Evolutionary conservation across 2,797 vertebrate species (phyloP), one percentile per base, ranked within the genome.

Genomic region (Mus minutoides): DNA sequence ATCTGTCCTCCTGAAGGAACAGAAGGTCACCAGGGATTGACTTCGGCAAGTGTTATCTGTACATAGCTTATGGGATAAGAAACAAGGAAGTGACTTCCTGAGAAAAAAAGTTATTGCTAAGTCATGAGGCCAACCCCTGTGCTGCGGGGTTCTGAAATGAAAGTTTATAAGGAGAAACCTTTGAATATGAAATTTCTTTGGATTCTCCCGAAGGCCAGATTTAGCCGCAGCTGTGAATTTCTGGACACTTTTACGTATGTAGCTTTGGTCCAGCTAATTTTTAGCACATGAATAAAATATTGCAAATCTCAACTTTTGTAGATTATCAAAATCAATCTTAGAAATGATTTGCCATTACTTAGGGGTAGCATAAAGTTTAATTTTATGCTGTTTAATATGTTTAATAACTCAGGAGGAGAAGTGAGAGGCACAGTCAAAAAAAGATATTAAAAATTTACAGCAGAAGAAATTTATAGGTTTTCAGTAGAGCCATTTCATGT

Each of bases 281-380:
- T 97, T 96, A 96, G 93, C 64, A 60, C 96, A 97, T 97, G 96
- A 98, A 98, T 97, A 97, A 98, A 98, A 97, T 97, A 97, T 97
- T 97, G 96, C 79, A 97, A 96, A 96, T 97, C 80, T 97, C 83
- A 82, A 97, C 95, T 97, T 97, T 97, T 95, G 95, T 98, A 76
- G 83, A 97, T 97, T 97, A 97, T 97, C 91, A 95, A 95, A 97
- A 98, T 98, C 92, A 96, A 96, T 98, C 97, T 97, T 94, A 87
- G 96, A 93, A 88, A 94, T 96, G 85, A 97, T 94, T 97, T 97
- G 62, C 96, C 96, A 98, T 97, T 98, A 97, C 96, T 97, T 96
- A 97, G 95, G 96, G 94, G 92, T 97, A 97, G 94, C 83, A 96
- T 95, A 96, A 97, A 98, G 97, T 97, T 97, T 97, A 98, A 98